Conservation (phyloP, 1,140 invertebrate genomes). For the Caenorhabditis briggsae region DNA sequence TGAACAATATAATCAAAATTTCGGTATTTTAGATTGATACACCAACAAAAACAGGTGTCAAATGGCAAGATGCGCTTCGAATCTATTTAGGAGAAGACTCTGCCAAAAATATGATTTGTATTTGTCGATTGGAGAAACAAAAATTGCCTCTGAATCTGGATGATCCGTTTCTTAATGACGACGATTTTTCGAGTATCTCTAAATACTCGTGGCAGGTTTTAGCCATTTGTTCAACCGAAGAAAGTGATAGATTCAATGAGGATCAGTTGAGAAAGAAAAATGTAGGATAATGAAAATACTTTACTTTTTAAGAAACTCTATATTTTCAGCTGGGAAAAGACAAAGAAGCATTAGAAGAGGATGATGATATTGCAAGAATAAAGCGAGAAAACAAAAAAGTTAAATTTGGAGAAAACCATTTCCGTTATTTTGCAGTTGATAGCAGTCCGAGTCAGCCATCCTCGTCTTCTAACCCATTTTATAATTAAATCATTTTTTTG, state of each 20-base stretch:
- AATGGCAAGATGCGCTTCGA: not conserved
- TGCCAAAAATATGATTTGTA: not conserved
- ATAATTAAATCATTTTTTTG: not conserved
- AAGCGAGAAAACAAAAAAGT: not conserved
- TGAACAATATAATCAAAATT: not conserved
- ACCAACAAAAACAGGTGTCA: not conserved
- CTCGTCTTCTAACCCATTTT: not conserved
- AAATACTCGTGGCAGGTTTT: not conserved
- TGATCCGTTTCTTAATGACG: not conserved
- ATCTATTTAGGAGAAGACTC: not conserved
- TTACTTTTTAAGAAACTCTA: no score
- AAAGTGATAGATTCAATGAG: not conserved
- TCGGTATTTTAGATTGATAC: not conserved
- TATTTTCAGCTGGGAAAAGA: not conserved
- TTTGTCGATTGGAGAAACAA: not conserved
- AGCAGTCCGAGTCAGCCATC: not conserved
- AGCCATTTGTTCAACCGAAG: not conserved
- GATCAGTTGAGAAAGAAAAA: not conserved
- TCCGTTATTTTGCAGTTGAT: not conserved
- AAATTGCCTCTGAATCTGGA: not conserved
- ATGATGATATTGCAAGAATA: not conserved
- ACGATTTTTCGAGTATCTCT: not conserved
- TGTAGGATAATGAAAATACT: not conserved
- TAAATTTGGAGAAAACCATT: not conserved
- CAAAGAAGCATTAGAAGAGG: not conserved